phyloP scores from a whole-genome alignment of 2,888 invertebrate species.

The Polylopha cassiicola region DNA sequence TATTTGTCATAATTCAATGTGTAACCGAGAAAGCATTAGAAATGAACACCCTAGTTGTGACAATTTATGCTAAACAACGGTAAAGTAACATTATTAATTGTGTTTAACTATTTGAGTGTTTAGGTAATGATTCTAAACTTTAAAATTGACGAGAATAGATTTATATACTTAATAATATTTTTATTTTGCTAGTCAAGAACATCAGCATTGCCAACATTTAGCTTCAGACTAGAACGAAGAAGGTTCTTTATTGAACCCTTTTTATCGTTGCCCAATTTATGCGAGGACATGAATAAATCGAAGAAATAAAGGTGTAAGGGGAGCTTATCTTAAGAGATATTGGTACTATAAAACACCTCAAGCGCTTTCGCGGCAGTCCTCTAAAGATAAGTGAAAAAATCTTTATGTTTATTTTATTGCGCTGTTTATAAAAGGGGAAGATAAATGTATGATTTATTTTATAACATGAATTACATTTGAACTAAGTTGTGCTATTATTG shows the following conservation, averaged over 20 bases:
- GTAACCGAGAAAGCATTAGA: too few relatives aligned
- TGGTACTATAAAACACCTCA: slow-evolving; percentile 60
- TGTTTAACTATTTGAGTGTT: too few relatives aligned
- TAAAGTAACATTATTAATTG: too few relatives aligned
- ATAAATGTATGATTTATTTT: neutral
- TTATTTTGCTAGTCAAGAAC: too few relatives aligned
- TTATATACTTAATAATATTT: too few relatives aligned
- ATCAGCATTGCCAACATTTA: slow-evolving; percentile 23
- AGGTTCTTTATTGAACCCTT: slow-evolving; percentile 29
- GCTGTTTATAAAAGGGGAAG: slow-evolving; percentile 4
- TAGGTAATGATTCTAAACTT: too few relatives aligned
- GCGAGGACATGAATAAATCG: slow-evolving; percentile 70
- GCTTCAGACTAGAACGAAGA: slow-evolving; percentile 22
- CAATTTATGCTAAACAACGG: too few relatives aligned
- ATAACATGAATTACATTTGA: neutral
- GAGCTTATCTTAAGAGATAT: slow-evolving; percentile 66
- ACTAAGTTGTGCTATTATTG: too few relatives aligned
- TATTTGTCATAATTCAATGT: too few relatives aligned
- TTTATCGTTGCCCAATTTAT: slow-evolving; percentile 56
- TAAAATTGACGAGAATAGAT: too few relatives aligned
- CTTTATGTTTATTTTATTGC: slow-evolving; percentile 16
- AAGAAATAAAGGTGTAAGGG: slow-evolving; percentile 58
- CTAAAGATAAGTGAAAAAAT: slow-evolving; percentile 33
- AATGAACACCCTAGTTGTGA: too few relatives aligned
- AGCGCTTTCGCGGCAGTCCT: slow-evolving; percentile 37